These are phyloP conservation scores for Drosophila nebulosa DNA, from an alignment of 1,140 invertebrate species.

Conservation along the genomic window DNA sequence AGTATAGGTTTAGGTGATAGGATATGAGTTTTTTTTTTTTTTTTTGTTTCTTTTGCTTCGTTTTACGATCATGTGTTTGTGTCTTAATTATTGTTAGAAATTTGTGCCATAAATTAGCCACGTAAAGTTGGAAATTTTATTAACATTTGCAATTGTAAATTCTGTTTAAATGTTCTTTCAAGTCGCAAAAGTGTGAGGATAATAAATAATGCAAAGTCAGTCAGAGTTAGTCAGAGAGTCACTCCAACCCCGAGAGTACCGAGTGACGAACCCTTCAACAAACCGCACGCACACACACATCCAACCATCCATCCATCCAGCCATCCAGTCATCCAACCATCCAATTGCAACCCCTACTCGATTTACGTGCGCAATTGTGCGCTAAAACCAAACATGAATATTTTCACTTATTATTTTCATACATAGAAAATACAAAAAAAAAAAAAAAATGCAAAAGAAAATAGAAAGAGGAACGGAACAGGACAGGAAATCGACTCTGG, in stretches of 20 bases:
- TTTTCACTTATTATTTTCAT: conserved; percentile 75
- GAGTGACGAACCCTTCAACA: conserved; percentile 1
- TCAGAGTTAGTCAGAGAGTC: not conserved
- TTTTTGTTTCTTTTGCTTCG: not conserved
- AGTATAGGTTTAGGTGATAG: not conserved
- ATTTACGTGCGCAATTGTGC: conserved; percentile 63
- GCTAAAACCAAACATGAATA: conserved; percentile 76
- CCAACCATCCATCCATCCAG: conserved; percentile 1
- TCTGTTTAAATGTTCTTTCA: conserved; percentile 28
- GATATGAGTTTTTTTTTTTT: too few species aligned
- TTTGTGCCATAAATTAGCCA: conserved; percentile 26
- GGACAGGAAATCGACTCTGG: conserved; percentile 49
- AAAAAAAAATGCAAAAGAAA: not conserved
- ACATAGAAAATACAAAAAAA: conserved; percentile 38
- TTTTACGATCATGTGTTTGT: not conserved
- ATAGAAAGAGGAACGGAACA: not conserved
- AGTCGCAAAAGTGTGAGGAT: conserved; percentile 22
- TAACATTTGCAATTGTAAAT: conserved; percentile 36
- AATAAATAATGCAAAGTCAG: conserved; percentile 49
- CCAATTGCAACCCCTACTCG: not conserved
- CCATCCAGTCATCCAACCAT: conserved; percentile 7
- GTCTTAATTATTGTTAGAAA: conserved; percentile 44
- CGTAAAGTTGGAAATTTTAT: conserved; percentile 23
- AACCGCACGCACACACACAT: conserved; percentile 1
- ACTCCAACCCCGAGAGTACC: not conserved